Conservation (phyloP, 1,140 invertebrate species). For the Hermetia illucens region DNA sequence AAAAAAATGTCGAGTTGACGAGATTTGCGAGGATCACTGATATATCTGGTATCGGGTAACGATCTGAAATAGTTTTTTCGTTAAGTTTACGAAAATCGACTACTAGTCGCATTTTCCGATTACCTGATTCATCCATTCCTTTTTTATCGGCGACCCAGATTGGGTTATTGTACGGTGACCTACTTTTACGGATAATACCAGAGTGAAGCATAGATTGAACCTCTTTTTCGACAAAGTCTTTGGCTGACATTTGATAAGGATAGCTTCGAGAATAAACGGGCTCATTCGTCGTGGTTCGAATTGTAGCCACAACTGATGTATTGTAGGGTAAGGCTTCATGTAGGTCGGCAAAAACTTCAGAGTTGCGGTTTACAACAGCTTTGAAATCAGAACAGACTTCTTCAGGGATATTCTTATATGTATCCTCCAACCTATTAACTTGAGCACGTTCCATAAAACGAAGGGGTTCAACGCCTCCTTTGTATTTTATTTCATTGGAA, state of each 20-base stretch:
- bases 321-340: slow-evolving; percentile 1
- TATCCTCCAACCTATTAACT: neutral
- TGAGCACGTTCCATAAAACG: neutral
- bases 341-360: slow-evolving; percentile 1
- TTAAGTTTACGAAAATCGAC: slow-evolving; percentile 27
- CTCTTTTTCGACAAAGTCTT: slow-evolving; percentile 11
- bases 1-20: slow-evolving; percentile 7
- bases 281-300: slow-evolving; percentile 7
- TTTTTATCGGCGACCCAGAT: slow-evolving; percentile 16
- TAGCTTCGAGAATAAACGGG: slow-evolving; percentile 12
- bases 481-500: neutral
- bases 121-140: slow-evolving; percentile 8
- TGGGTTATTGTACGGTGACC: slow-evolving; percentile 13
- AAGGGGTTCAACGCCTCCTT: neutral
- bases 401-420: neutral
- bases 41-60: slow-evolving; percentile 38
- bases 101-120: slow-evolving; percentile 19
- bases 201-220: slow-evolving; percentile 10
- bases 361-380: neutral
- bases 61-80: slow-evolving; percentile 17
- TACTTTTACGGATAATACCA: slow-evolving; percentile 8
- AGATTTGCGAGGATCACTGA: slow-evolving; percentile 9
- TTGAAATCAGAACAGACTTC: neutral
- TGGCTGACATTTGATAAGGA: slow-evolving; percentile 9
- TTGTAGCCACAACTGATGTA: slow-evolving; percentile 5